These are phyloP conservation scores for Centropristis striata DNA, from an alignment of 2,113 vertebrate species.

Conservation along the genomic window DNA sequence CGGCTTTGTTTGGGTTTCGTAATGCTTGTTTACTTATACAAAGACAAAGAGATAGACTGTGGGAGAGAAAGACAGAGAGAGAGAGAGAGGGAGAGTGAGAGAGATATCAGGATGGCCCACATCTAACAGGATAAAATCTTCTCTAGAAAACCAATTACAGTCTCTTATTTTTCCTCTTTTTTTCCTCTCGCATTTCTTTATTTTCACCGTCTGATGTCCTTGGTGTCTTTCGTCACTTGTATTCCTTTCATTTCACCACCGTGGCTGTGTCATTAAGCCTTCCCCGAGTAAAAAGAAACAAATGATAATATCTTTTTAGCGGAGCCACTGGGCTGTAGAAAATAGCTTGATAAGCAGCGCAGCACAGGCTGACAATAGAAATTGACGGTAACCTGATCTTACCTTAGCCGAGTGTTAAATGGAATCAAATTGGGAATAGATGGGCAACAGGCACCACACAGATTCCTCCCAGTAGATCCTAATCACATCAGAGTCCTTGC, in stretches of 20 bases:
- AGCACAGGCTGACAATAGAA: slow-evolving; percentile 52
- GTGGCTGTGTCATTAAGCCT: slow-evolving; percentile 26
- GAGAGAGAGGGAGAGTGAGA: slow-evolving; percentile 10
- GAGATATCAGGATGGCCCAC: not conserved
- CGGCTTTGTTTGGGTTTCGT: slow-evolving; percentile 49
- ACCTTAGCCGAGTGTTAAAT: slow-evolving; percentile 26
- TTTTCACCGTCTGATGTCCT: not conserved
- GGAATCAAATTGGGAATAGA: slow-evolving; percentile 62
- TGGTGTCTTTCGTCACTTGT: slow-evolving; percentile 6
- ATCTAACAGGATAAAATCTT: slow-evolving; percentile 29
- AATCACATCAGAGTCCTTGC: slow-evolving; percentile 72
- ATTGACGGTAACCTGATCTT: slow-evolving; percentile 60
- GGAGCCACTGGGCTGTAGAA: slow-evolving; percentile 25
- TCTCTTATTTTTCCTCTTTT: slow-evolving; percentile 19
- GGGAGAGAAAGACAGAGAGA: not conserved
- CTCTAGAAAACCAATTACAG: slow-evolving; percentile 23
- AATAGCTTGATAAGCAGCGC: slow-evolving; percentile 45
- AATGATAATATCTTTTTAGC: slow-evolving; percentile 36
- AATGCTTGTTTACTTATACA: slow-evolving; percentile 63
- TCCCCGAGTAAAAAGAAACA: slow-evolving; percentile 25
- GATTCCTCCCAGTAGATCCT: slow-evolving; percentile 67
- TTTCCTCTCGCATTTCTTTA: slow-evolving; percentile 18
- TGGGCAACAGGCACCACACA: slow-evolving; percentile 63
- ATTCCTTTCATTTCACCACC: slow-evolving; percentile 29
- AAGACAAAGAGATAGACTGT: slow-evolving; percentile 39